phyloP scores from a whole-genome alignment of 64 coral and sea anemone genomes.

The Platygyra sinensis region DNA sequence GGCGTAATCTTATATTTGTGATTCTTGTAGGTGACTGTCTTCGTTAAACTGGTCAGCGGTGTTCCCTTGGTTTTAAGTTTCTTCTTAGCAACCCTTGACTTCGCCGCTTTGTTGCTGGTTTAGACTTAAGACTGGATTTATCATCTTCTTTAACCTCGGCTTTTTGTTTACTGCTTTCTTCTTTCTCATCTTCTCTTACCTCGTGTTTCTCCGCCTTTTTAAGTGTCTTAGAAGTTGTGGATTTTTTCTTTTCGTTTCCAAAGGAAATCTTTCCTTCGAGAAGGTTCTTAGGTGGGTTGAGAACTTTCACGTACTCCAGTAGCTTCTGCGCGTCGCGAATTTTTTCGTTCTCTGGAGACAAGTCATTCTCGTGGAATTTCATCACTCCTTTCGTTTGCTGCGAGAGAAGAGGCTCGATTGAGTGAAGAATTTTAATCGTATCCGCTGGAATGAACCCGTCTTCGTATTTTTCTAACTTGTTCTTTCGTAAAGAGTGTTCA shows the following conservation, averaged over 20 bases:
- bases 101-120: slow-evolving; percentile 12
- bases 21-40: slow-evolving; percentile 89
- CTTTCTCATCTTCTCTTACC: background rate
- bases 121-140: background rate
- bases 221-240: slow-evolving; percentile 13
- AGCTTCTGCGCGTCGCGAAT: slow-evolving; percentile 85
- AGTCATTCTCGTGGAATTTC: slow-evolving; percentile 86
- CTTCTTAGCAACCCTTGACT: slow-evolving; percentile 36
- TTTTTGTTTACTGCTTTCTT: background rate
- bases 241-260: slow-evolving; percentile 33
- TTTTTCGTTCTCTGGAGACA: slow-evolving; percentile 80
- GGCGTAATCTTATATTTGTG: slow-evolving; percentile 94
- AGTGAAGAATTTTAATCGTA: slow-evolving; percentile 74
- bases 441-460: slow-evolving; percentile 71
- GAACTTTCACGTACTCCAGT: slow-evolving; percentile 78
- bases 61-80: slow-evolving; percentile 66
- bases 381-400: slow-evolving; percentile 84
- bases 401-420: slow-evolving; percentile 81
- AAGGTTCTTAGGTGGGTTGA: slow-evolving; percentile 50
- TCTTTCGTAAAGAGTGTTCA: background rate
- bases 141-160: background rate
- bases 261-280: slow-evolving; percentile 11
- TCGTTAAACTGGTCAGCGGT: slow-evolving; percentile 80
- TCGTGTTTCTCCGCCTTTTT: slow-evolving; percentile 11
- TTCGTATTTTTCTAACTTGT: slow-evolving; percentile 19